Evolutionary conservation across 2,888 invertebrate genomes (phyloP).

Genomic region (Tineola bisselliella): DNA sequence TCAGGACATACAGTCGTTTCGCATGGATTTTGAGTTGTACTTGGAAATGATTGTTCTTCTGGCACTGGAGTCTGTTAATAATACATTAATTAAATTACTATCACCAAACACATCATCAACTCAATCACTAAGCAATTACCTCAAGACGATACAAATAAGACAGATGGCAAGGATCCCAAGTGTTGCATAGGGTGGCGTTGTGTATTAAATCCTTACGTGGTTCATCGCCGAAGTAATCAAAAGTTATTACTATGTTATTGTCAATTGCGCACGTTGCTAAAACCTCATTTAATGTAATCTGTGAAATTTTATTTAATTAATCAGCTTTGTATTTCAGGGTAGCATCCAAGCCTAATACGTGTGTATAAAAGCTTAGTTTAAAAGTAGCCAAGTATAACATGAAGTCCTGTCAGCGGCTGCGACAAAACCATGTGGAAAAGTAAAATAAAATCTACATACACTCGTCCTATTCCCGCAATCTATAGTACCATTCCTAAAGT

Average conservation of each 20-base stretch:
- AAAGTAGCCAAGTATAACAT: too few species aligned
- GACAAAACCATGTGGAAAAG: too few species aligned
- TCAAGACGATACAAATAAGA: slow-evolving; percentile 56
- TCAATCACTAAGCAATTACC: slow-evolving; percentile 27
- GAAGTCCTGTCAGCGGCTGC: too few species aligned
- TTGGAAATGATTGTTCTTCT: slow-evolving; percentile 46
- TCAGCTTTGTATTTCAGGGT: too few species aligned
- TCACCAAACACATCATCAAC: neutral
- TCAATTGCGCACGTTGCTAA: slow-evolving; percentile 50
- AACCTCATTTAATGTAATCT: slow-evolving; percentile 45
- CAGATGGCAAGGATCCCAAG: slow-evolving; percentile 56
- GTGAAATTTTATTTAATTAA: too few species aligned
- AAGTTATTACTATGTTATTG: slow-evolving; percentile 53
- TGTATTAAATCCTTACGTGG: slow-evolving; percentile 58
- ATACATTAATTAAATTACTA: neutral
- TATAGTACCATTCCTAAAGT: slow-evolving; percentile 54
- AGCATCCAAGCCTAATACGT: too few species aligned
- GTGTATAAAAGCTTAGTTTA: too few species aligned
- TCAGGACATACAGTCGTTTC: slow-evolving; percentile 51
- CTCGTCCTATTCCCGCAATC: slow-evolving; percentile 58
- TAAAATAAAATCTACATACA: slow-evolving; percentile 23
- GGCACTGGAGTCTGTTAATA: slow-evolving; percentile 39
- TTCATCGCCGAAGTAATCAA: slow-evolving; percentile 59
- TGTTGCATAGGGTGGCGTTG: slow-evolving; percentile 50
- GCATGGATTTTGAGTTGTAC: slow-evolving; percentile 46